Evolutionary conservation across 1,140 invertebrate species (phyloP).

Genomic region (Drosophila bipectinata): DNA sequence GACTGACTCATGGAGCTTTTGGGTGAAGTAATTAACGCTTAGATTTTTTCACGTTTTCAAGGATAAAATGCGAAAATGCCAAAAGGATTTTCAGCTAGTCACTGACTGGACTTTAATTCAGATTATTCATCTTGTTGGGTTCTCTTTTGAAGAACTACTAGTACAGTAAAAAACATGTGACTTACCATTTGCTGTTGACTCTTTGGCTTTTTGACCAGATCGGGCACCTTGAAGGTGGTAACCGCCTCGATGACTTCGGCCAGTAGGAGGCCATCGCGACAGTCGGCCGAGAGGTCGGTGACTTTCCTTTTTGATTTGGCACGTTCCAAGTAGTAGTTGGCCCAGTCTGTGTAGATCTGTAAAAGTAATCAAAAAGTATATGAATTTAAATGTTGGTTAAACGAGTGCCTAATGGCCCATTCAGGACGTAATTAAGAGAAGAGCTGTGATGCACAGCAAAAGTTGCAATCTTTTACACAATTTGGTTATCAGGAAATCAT

Average conservation of each 20-base stretch:
- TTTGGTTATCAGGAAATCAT: conserved; percentile 77
- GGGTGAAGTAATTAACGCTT: conserved; percentile 49
- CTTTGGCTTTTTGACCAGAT: conserved; percentile 94
- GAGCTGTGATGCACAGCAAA: conserved; percentile 28
- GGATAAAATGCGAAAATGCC: conserved; percentile 18
- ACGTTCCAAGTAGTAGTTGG: conserved; percentile 98
- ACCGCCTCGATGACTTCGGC: conserved; percentile 97
- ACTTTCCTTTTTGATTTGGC: conserved; percentile 93
- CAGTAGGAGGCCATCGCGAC: conserved; percentile 95
- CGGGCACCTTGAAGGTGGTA: conserved; percentile 94
- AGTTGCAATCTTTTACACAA: conserved; percentile 38
- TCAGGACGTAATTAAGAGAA: conserved; percentile 60
- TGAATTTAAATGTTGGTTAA: conserved; percentile 41
- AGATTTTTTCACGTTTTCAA: conserved; percentile 63
- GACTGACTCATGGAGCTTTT: conserved; percentile 63
- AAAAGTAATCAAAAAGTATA: conserved; percentile 1
- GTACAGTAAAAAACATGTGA: conserved; percentile 66
- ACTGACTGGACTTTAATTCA: conserved; percentile 8
- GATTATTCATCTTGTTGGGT: conserved; percentile 16
- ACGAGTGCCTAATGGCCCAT: conserved; percentile 46
- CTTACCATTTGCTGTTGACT: conserved; percentile 96
- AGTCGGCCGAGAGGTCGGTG: conserved; percentile 93
- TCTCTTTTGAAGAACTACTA: not conserved
- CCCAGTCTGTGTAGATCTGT: conserved; percentile 99
- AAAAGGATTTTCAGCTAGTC: conserved; percentile 30